Percentiles rank a stretch among this genome's conserved stretches.
phyloP scores from a whole-genome alignment of 1,140 invertebrate genomes.

The Belonocnema kinseyi region DNA sequence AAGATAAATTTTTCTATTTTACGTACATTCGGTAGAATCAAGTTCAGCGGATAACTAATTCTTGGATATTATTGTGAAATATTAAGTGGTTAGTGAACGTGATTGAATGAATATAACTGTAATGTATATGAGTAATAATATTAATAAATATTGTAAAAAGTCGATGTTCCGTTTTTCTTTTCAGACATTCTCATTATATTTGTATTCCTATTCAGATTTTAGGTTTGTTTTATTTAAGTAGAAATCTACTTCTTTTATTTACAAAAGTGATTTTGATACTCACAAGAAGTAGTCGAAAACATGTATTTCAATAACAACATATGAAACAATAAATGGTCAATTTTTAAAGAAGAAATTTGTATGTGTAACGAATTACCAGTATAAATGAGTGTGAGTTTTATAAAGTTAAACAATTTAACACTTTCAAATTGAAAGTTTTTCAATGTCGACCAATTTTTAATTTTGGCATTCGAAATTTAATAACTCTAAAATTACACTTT shows the following conservation, averaged over 20 bases:
- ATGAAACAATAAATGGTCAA: too few species aligned
- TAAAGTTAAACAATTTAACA: too few species aligned
- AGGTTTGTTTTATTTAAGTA: neutral
- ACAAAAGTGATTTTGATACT: too few species aligned
- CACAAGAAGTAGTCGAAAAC: too few species aligned
- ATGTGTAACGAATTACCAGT: too few species aligned
- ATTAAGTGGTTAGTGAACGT: conserved; percentile 49
- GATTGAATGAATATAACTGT: conserved; percentile 47
- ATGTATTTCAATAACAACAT: too few species aligned
- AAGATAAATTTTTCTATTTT: conserved; percentile 62
- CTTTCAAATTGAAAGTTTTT: too few species aligned
- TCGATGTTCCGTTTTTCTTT: neutral
- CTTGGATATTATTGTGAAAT: conserved; percentile 49
- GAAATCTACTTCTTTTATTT: neutral
- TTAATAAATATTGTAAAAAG: conserved; percentile 52
- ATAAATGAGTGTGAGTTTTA: too few species aligned
- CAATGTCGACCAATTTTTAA: too few species aligned
- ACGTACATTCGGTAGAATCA: conserved; percentile 57
- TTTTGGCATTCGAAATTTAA: too few species aligned
- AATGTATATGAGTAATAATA: conserved; percentile 47
- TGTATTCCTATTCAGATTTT: neutral
- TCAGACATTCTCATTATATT: neutral
- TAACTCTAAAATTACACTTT: too few species aligned
- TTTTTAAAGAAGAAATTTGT: too few species aligned
- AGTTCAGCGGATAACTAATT: conserved; percentile 46